Base-by-base conservation (phyloP, 2,888 invertebrate species). In the Ypsolopha sequella region DNA sequence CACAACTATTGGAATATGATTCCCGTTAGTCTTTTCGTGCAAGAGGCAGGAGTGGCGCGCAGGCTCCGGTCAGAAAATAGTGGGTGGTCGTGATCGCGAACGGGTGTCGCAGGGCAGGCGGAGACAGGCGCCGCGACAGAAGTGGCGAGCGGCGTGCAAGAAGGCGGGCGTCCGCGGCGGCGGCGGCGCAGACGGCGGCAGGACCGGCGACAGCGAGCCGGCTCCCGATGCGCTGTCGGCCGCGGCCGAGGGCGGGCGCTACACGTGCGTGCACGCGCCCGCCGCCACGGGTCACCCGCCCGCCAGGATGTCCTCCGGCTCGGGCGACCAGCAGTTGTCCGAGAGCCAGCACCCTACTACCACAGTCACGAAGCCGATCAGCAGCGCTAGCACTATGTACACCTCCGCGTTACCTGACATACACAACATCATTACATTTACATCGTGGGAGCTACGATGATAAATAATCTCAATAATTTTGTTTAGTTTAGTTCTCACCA, bases 281-380 rank as follows among this genome's bases (percentile, higher is more conserved):
- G 89, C 87, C 89, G 84, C 81, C 75, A 87, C 86, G 87, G 90
- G 91, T 92, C 91, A 92, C 80, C 91, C 91, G 70, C 91, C 88
- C 63, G 91, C 90, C 65, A 90, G 78, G 53, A 87, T 80, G 66
- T 89, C 89, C 66, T 91, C 91, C 53, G 92, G 92, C 72, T 92
- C 92, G 59, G 92, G 92, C 52, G 92, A 92, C 92, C 92, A 92
- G 76, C 92, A 92, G 82, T 92, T 92, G 89, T 92, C 92, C 39
- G 91, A 91, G 53, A 92, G 84, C 92, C 92, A 92, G 79, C 92
- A 92, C 61, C 92, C 92, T 62, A 92, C 91, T 61, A 92, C 91
- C 53, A 92, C 92, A 10, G 92, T 92, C 64, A 92, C 89, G 67
- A 92, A 88, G 48, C 92, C 92, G 70, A 92, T 92, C 64, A 92